Evolutionary conservation across 37 sponge, comb jelly and placozoan genomes (phyloP), one percentile per base, ranked within the genome.

Genomic region (Cladorhizidae sp.): DNA sequence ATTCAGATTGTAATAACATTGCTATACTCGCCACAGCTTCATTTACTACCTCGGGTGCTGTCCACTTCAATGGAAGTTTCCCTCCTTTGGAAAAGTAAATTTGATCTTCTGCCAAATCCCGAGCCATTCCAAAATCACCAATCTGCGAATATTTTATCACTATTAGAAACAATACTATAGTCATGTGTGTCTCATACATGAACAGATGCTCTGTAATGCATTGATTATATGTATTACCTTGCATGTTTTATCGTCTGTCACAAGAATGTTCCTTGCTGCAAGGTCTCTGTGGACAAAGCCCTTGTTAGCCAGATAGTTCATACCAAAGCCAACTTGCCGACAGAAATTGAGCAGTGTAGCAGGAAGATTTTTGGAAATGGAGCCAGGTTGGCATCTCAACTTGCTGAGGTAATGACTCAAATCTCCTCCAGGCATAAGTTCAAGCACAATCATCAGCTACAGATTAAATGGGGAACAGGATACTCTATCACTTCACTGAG

Each of bases 111-210:
- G 20, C 78, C 72, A 92, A 37, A 59, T 84, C 88, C 37, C 85
- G 64, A 32, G 92, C 82, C 73, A 92, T 74, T 23, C 92, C 88
- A 80, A 92, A 92, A 31, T 92, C 92, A 50, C 88, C 92, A 87
- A 92, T 87, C 92, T 92, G 40, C 3, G 32, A 68, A 68, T 5
- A 37, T 37, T 68, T 7, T 3, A 18, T 37, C 21, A 68, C 3
- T 29, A 36, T 68, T n/a, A n/a, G n/a, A n/a, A n/a, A n/a, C n/a
- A n/a, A n/a, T n/a, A n/a, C n/a, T n/a, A n/a, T n/a, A n/a, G n/a
- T n/a, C n/a, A n/a, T n/a, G n/a, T n/a, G n/a, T n/a, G n/a, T n/a
- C n/a, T n/a, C n/a, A n/a, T n/a, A n/a, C n/a, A n/a, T n/a, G n/a
- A n/a, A n/a, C n/a, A n/a, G n/a, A n/a, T n/a, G n/a, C n/a, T n/a